These are phyloP conservation scores for Lepus americanus DNA, from an alignment of 2,113 vertebrate genomes.

Conservation along the genomic window DNA sequence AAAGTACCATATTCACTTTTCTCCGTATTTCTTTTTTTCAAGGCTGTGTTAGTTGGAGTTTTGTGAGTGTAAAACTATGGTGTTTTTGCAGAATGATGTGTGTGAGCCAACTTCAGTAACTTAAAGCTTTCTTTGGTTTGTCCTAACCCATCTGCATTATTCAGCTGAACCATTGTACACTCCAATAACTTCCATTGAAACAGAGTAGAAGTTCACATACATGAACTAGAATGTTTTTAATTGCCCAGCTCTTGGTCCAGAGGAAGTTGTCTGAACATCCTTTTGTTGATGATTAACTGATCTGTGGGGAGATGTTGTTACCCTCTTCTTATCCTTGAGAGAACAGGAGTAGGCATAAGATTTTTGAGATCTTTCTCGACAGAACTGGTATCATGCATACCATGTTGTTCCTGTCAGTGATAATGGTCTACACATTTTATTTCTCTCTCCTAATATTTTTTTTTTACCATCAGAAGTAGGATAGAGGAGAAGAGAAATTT, in stretches of 20 bases:
- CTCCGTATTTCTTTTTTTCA: constrained; percentile 10
- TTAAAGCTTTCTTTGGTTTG: not conserved
- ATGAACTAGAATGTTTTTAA: not conserved
- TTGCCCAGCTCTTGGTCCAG: not conserved
- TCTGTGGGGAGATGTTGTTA: not conserved
- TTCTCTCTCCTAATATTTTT: constrained; percentile 34
- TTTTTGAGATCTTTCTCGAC: not conserved
- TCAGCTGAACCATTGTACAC: not conserved
- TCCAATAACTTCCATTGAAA: not conserved
- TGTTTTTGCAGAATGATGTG: constrained; percentile 6
- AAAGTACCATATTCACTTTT: not conserved
- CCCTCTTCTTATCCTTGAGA: not conserved
- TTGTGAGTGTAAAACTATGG: not conserved
- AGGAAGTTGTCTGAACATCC: not conserved
- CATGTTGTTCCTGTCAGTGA: not conserved
- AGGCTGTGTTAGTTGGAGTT: not conserved
- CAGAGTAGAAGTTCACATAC: not conserved
- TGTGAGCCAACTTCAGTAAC: constrained; percentile 1
- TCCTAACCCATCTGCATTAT: not conserved
- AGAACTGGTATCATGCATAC: not conserved
- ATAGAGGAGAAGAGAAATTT: not conserved
- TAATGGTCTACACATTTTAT: not conserved
- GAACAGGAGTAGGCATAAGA: not conserved
- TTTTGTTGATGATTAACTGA: not conserved
- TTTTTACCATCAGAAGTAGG: not conserved